Base-by-base conservation (phyloP, 2,888 invertebrate species). In the Cosmopolites sordidus region DNA sequence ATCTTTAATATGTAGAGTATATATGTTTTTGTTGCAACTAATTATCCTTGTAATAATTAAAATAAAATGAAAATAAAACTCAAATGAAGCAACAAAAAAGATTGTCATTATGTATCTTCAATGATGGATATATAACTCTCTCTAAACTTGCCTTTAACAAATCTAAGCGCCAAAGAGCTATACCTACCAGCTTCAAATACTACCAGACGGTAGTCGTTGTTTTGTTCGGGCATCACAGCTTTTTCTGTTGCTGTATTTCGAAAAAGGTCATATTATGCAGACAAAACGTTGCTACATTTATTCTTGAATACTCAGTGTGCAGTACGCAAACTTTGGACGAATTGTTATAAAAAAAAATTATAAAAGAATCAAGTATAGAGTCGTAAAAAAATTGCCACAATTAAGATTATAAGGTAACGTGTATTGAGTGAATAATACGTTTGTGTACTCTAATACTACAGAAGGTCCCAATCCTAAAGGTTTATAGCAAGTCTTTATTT, bases 41-140 rank as follows among this genome's bases (percentile, higher is more conserved):
- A 96, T 96, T 65, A 96, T 95, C 29, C 43, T 43, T 30, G 45
- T 50, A 51, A 29, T 42, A 55, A 47, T 30, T 42, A 49, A 53
- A 51, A 48, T 45, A 56, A 30, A 29, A 52, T 41, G 42, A 33
- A 49, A 46, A 46, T 58, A 41, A 59, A 62, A 43, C 44, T 56
- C 50, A 60, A 58, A 62, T 56, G 59, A 62, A 64, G 61, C 59
- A 58, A 60, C 59, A 60, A 55, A 57, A 56, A 58, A 60, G 54
- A 61, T 61, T 96, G 95, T 76, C 98, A 83, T 77, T 99, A 99
- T 30, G 98, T 99, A 76, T 99, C 99, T 79, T 99, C 99, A 68
- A 99, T 97, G 50, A 99, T 99, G 37, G 99, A 99, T 72, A 99
- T 95, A 75, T 99, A 99, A 65, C 92, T 92, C 72, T 99, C 99